Base-by-base conservation (phyloP, 2,797 vertebrate genomes). In the Tangara arthus region DNA sequence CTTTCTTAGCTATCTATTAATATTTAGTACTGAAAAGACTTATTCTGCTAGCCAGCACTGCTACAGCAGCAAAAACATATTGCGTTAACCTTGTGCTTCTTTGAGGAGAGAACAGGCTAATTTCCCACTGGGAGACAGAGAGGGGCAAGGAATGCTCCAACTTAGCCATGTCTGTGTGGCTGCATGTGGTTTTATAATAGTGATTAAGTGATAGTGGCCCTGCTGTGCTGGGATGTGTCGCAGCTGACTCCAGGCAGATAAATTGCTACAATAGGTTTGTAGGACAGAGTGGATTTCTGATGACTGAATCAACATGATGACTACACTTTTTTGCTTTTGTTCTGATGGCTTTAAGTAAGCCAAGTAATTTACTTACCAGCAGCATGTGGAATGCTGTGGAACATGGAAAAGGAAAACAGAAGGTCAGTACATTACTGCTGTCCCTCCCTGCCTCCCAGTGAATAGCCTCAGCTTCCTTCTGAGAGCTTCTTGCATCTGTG, bases 311-410 rank as follows among this genome's bases (percentile, higher is more conserved):
- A 95, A 82, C 56, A 39, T 79, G 88, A 37, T 89, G 53, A 56
- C 80, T 82, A 87, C 44, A 27, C 41, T 35, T 93, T 20, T 66
- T 93, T 95, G 73, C 41, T 89, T 95, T 97, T 97, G 91, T 95
- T 93, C 88, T 92, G 65, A 92, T 96, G 87, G 66, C 94, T 95
- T 97, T 91, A 95, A 96, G 24, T 93, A 92, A 95, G 71, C 37
- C 6, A 26, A 90, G 60, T 93, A 93, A 94, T 95, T 94, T 97
- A 88, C 64, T 79, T 88, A 91, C 73, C 85, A 95, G 60, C 60
- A 92, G 82, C 64, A 75, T 20, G 28, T 77, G 92, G 86, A 97
- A 73, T 78, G 86, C 89, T 28, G 72, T 69, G 73, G 83, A 79
- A 61, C 46, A 49, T 84, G 82, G 81, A 76, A 89, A 90, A 89